Base-by-base conservation (phyloP, 2,888 invertebrate species). In the Myathropa florea region DNA sequence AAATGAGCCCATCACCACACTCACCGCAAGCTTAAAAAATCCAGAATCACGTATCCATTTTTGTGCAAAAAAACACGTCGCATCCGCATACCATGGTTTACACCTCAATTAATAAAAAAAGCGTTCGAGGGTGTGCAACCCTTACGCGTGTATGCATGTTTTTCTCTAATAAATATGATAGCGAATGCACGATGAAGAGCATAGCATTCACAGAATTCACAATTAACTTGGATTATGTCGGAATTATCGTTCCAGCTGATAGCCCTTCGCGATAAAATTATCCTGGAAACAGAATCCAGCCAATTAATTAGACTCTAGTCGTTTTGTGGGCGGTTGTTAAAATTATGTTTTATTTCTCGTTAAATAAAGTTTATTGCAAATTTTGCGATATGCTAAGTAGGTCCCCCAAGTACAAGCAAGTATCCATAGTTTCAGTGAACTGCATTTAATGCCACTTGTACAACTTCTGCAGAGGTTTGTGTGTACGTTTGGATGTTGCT, bases 171-270 rank as follows among this genome's bases (percentile, higher is more conserved):
- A 28, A 28, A 0, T 18, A 14, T 14, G 10, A 14, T n/a, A 10
- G 21, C 14, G 9, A 21, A 28, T n/a, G 28, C 7, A 46, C 14
- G 3, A 26, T 57, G 2, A 21, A 26, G 21, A 60, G 23, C 24
- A n/a, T n/a, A n/a, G n/a, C 12, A 24, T n/a, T 9, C n/a, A 36
- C 26, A 24, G 28, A 63, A 21, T 33, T 46, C 24, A 33, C 59
- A 71, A 79, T 72, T 72, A 71, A 71, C 59, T 59, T 33, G 57
- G 46, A 79, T 71, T 71, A 79, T 28, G 4, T 39, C 30, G 21
- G 64, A 78, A 53, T 57, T 57, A 59, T 46, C 30, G 59, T 65
- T 24, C 71, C 64, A 59, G 55, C n/a, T 71, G 63, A 78, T 64
- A 70, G 57, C 57, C 26, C 26, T 26, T 36, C 23, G 18, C 14